phyloP scores from a whole-genome alignment of 2,888 invertebrate species.

The Pasiphila rectangulata region DNA sequence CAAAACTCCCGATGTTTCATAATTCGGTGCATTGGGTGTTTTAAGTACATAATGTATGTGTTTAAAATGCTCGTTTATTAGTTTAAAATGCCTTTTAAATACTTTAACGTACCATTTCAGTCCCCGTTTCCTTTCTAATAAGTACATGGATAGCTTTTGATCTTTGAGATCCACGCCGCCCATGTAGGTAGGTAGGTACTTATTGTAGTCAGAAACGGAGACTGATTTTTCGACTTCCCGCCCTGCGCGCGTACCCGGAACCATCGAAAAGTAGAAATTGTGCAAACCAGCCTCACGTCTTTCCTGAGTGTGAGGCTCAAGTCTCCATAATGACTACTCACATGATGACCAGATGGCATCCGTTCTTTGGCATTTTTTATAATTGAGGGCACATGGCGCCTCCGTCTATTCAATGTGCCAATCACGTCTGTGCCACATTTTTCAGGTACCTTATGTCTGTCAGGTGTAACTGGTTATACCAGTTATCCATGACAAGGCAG shows the following conservation, averaged over 20 bases:
- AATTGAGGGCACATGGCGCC: not conserved
- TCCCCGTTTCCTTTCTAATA: constrained; percentile 13
- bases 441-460: not conserved
- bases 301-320: not conserved
- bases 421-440: not conserved
- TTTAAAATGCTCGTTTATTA: not conserved
- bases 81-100: not conserved
- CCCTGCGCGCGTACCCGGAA: not conserved
- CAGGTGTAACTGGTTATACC: not conserved
- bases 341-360: not conserved
- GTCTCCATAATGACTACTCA: not conserved
- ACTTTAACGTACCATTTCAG: not conserved
- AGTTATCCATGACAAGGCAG: not conserved
- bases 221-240: not conserved
- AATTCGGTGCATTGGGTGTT: not conserved
- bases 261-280: not conserved
- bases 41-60: not conserved
- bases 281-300: not conserved
- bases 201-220: not conserved
- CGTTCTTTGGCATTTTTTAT: not conserved
- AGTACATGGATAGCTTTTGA: not conserved
- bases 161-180: constrained; percentile 17
- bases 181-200: too few relatives aligned
- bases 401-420: not conserved
- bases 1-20: not conserved